phyloP scores from a whole-genome alignment of 2,888 invertebrate genomes.

The Tuta absoluta region DNA sequence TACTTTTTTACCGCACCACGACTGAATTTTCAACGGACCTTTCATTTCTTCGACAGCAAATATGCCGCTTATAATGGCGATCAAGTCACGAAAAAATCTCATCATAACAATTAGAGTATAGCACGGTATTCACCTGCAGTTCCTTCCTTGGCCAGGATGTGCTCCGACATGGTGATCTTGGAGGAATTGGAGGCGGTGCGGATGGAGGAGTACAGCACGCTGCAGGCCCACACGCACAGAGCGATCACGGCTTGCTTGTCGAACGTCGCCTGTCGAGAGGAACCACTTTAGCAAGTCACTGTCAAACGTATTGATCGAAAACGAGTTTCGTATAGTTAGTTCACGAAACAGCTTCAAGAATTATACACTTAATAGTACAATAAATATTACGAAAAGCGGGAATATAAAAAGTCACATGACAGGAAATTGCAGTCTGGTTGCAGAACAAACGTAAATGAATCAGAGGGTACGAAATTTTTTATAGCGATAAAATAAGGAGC shows the following conservation, averaged over 20 bases:
- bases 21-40: too few species aligned
- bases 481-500: too few species aligned
- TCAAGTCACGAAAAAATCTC: not conserved
- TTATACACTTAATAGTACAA: too few species aligned
- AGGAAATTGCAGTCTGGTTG: too few species aligned
- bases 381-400: too few species aligned
- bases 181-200: conserved; percentile 96
- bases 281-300: not conserved
- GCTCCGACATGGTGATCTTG: conserved; percentile 93
- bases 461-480: too few species aligned
- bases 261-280: conserved; percentile 78
- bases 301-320: not conserved
- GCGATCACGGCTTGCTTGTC: conserved; percentile 96
- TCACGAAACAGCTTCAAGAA: too few species aligned
- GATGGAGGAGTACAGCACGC: conserved; percentile 97
- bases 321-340: not conserved
- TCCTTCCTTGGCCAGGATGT: conserved; percentile 87
- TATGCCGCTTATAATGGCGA: not conserved
- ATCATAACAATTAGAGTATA: conserved; percentile 24
- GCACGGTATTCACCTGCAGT: conserved; percentile 81
- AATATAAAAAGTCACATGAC: too few species aligned
- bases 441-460: too few species aligned
- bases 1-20: too few species aligned
- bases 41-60: too few species aligned
- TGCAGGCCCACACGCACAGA: conserved; percentile 95